These are phyloP conservation scores for Trichomalopsis sarcophagae DNA, from an alignment of 1,140 invertebrate species.

Conservation along the genomic window DNA sequence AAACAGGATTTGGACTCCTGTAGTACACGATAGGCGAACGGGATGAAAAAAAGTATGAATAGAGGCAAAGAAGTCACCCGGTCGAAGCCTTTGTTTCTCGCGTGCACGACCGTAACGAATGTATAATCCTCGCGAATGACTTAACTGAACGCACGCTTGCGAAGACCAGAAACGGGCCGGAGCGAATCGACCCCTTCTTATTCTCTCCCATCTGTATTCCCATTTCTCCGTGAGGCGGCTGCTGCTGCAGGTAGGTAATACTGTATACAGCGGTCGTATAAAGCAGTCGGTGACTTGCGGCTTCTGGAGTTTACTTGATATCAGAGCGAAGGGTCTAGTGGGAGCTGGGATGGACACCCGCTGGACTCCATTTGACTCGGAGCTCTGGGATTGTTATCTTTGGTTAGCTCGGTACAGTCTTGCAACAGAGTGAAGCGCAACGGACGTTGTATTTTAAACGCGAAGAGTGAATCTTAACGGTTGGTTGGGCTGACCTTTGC, in stretches of 20 bases:
- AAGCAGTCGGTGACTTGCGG: slow-evolving; percentile 56
- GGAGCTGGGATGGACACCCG: not conserved
- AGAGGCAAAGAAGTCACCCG: slow-evolving; percentile 16
- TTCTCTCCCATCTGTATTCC: slow-evolving; percentile 64
- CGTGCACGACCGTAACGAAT: slow-evolving; percentile 59
- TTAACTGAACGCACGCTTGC: slow-evolving; percentile 64
- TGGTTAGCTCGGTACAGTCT: slow-evolving; percentile 22
- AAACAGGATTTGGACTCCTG: slow-evolving; percentile 26
- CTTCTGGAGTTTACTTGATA: slow-evolving; percentile 30
- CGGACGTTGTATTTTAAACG: not conserved
- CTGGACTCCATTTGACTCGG: slow-evolving; percentile 29
- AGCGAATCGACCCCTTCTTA: slow-evolving; percentile 60
- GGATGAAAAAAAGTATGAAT: not conserved
- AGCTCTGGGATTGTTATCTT: slow-evolving; percentile 11
- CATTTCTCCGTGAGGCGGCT: slow-evolving; percentile 51
- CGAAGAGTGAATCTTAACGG: too few species aligned
- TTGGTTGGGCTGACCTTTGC: too few species aligned
- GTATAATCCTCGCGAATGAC: slow-evolving; percentile 66
- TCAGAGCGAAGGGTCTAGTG: slow-evolving; percentile 37
- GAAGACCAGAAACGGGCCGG: slow-evolving; percentile 62
- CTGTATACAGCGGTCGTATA: slow-evolving; percentile 57
- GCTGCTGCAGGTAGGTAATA: slow-evolving; percentile 23
- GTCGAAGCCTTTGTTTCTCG: slow-evolving; percentile 52
- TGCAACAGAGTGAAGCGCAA: not conserved
- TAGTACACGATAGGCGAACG: not conserved